A percentile compares a stretch with the other conserved stretches of the same genome.
Conservation (phyloP, 1,140 invertebrate species). For the Gyrodactylus salaris region DNA sequence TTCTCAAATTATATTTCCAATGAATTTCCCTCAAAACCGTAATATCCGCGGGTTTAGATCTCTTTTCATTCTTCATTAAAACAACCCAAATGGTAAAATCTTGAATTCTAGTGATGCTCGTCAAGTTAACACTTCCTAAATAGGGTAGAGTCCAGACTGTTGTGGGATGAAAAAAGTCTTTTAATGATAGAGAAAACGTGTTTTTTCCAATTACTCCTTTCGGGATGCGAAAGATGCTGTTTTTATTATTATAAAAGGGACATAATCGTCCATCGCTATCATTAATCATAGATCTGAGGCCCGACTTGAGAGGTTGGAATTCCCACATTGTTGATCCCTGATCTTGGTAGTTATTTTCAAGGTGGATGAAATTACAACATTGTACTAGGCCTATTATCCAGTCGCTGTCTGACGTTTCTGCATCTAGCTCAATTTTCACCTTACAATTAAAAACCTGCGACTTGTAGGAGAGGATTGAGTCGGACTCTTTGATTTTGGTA, state of each 20-base stretch:
- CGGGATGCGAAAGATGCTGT: background rate
- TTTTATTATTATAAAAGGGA: conserved; percentile 4
- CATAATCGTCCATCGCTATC: conserved; percentile 1
- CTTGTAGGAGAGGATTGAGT: conserved; percentile 2
- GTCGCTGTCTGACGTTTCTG: background rate
- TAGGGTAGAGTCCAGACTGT: conserved; percentile 4
- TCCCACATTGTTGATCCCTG: conserved; percentile 1
- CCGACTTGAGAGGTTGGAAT: conserved; percentile 5
- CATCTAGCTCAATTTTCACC: background rate
- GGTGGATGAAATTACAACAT: background rate
- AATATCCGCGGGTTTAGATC: background rate
- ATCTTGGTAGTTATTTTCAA: conserved; percentile 5
- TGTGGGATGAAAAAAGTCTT: conserved; percentile 6
- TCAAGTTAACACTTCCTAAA: conserved; percentile 3
- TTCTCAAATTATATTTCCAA: conserved; percentile 5
- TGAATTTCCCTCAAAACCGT: conserved; percentile 2
- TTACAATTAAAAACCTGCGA: conserved; percentile 6
- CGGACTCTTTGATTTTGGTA: conserved; percentile 5
- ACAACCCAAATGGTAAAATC: conserved; percentile 6
- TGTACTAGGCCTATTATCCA: conserved; percentile 7
- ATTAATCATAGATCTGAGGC: conserved; percentile 4
- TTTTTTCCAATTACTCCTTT: conserved; percentile 3
- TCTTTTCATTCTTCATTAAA: background rate
- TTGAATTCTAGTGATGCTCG: background rate
- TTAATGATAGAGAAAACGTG: background rate